Evolutionary conservation across 2,797 vertebrate species (phyloP), one percentile per base, ranked within the genome.

Genomic region (Chromis chromis): DNA sequence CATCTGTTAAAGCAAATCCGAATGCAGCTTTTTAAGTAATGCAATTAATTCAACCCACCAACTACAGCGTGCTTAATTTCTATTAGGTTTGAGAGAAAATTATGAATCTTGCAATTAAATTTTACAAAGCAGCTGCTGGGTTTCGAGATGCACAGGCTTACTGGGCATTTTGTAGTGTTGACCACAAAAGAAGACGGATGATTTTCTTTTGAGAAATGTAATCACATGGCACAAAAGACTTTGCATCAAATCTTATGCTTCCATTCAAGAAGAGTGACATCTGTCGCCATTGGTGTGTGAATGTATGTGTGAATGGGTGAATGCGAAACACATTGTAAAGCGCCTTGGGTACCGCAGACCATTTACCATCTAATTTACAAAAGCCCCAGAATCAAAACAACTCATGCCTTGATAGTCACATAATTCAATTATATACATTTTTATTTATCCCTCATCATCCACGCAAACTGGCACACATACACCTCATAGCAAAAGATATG

Each of bases 51-150:
- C 52, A 39, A 40, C 14, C 39, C 8, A 13, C 16, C 22, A 21
- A 28, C 54, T 50, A 8, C 55, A 62, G 48, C 44, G 14, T 24
- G 62, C 53, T 61, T 39, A 4, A 74, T 66, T 64, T 68, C 55
- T 58, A n/a, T 48, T 52, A 55, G 36, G 14, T 75, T 74, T 62
- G 50, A 52, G 57, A 55, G 57, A 61, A 75, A 72, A 39, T 49
- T 25, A 40, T 14, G 36, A 75, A 60, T 69, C 33, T 0, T 39
- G 55, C 58, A 74, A 61, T 74, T 59, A 79, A 44, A 25, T 68
- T 72, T 79, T 62, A 59, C 58, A 81, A 78, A 79, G 65, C 62
- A 79, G 66, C 70, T 84, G 27, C 52, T 69, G 55, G 25, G 21
- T 39, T 61, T 76, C 44, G 33, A 71, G 52, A 74, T 53, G 69